Evolutionary conservation across 2,888 invertebrate species (phyloP).

Genomic region (Ganaspis brasiliensis): DNA sequence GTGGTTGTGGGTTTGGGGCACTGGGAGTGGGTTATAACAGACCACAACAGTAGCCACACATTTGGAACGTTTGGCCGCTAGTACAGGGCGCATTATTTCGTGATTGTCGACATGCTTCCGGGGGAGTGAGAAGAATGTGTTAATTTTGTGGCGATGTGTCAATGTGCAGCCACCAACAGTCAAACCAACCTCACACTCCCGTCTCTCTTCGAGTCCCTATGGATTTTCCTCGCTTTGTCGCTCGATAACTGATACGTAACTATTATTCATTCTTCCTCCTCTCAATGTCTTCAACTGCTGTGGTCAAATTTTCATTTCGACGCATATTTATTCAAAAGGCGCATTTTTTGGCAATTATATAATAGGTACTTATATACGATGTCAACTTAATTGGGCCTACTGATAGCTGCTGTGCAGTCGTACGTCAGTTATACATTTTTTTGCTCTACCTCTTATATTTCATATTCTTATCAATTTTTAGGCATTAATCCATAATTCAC

Average conservation of each 20-base stretch:
- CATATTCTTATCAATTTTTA: too few relatives aligned
- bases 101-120: constrained; percentile 74
- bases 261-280: constrained; percentile 15
- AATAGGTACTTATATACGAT: too few relatives aligned
- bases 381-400: too few relatives aligned
- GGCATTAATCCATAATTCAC: too few relatives aligned
- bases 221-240: constrained; percentile 27
- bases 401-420: too few relatives aligned
- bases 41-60: constrained; percentile 76
- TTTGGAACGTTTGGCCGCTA: constrained; percentile 74
- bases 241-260: constrained; percentile 37
- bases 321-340: too few relatives aligned
- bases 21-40: constrained; percentile 69
- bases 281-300: background rate
- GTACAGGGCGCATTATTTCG: constrained; percentile 76
- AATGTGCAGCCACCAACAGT: constrained; percentile 66
- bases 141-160: constrained; percentile 76
- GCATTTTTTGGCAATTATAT: too few relatives aligned
- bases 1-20: constrained; percentile 47
- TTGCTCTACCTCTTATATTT: too few relatives aligned
- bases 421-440: too few relatives aligned
- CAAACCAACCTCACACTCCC: constrained; percentile 51
- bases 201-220: constrained; percentile 30
- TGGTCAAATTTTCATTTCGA: too few relatives aligned
- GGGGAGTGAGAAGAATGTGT: constrained; percentile 77